Base-by-base conservation (phyloP, 2,113 vertebrate genomes). In the Elaphurus davidianus region DNA sequence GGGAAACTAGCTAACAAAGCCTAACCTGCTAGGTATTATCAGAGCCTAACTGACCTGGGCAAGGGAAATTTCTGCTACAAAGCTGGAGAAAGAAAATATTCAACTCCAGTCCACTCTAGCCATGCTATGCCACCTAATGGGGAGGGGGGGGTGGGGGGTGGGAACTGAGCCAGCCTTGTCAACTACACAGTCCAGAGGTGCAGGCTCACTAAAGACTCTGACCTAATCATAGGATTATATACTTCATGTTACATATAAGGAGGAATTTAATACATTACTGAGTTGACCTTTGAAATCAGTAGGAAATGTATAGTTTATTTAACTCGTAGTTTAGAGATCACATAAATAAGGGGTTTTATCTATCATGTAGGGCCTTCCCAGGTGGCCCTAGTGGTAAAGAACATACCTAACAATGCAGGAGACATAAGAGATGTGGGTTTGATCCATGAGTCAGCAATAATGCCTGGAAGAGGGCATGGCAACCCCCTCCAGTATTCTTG, bases 91-190 rank as follows among this genome's bases (percentile, higher is more conserved):
- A 40, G 28, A 40, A 45, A 54, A 64, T 78, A 78, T 21, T 28
- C 47, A 86, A 64, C 1, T 27, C 21, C 55, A 45, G 11, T 30
- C 28, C n/a, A 62, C 27, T 74, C 40, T 25, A 90, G 60, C 30
- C 52, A 50, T 74, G 16, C 67, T 55, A 47, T 45, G 4, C 13
- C 10, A 62, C 14, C 55, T 54, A 64, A 55, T 0, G 0, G 4
- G 6, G 16, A 0, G 0, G 62, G 15, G 64, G 8, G 19, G 8
- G 33, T 4, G 1, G 4, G 16, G 4, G 16, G 2, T 8, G 64
- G 64, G 4, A 2, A 4, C 14, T 45, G 36, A 94, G 30, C 47
- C 21, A 59, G 0, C 30, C 27, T 60, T n/a, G 13, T 60, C n/a
- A 76, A 54, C 7, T 81, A 62, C 27, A 85, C 0, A 52, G 60